Base-by-base conservation (phyloP, 2,797 vertebrate species). In the Girardinus metallicus region DNA sequence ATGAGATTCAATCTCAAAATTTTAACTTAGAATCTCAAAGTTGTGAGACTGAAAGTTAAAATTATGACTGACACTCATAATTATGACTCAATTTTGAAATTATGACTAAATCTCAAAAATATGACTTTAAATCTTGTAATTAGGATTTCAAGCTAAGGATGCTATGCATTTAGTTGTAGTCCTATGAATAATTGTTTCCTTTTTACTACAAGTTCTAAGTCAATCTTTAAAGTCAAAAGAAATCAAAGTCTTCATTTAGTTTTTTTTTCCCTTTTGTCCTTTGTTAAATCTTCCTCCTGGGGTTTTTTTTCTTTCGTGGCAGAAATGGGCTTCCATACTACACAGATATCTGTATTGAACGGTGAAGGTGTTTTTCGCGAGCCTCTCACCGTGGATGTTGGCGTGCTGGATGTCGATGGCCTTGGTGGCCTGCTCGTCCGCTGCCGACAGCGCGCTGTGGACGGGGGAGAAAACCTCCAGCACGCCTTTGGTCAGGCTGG, bases 221-320 rank as follows among this genome's bases (percentile, higher is more conserved):
- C 95, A 97, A 96, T 98, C 96, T 96, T 96, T 96, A 95, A 97
- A 97, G 97, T 98, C 97, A 97, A 97, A 97, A 97, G 95, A 97
- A 97, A 98, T 97, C 96, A 97, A 96, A 97, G 97, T 98, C 96
- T 98, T 98, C 97, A 98, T 97, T 97, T 94, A 96, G 93, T 91
- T 93, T 94, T 93, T 93, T 93, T 93, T 94, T 95, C 95, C 91
- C 95, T 94, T 92, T 92, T 94, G 93, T 93, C 95, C 97, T 96
- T 95, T 94, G 95, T 96, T 96, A 92, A 93, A 93, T 95, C 46
- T 47, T 46, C 49, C 49, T 51, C 5, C 21, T 8, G 49, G 49
- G 18, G 13, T 47, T 51, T 51, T 51, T 21, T 51, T 51, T 23
- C 21, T 51, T 51, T 51, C 6, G 0, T 53, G 23, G 51, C 51